Evolutionary conservation across 2,888 invertebrate species (phyloP).

Genomic region (Heliconius hortense): DNA sequence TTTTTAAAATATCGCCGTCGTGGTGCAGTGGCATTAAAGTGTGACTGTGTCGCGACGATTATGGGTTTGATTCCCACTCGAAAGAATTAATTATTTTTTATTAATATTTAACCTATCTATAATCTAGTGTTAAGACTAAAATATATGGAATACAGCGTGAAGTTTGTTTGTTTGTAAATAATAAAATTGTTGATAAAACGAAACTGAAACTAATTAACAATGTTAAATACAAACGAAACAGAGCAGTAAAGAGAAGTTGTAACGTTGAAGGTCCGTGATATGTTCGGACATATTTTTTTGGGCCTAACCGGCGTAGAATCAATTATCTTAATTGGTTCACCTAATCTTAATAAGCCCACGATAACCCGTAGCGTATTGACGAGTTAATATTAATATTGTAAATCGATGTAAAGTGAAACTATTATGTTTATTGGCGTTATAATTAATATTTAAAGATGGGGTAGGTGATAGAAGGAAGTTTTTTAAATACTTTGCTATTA

Average conservation of each 20-base stretch:
- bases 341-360: slow-evolving; percentile 69
- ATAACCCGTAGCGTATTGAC: slow-evolving; percentile 58
- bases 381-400: slow-evolving; percentile 56
- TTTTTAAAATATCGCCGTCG: not conserved
- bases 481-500: not conserved
- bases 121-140: too few relatives aligned
- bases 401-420: slow-evolving; percentile 36
- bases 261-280: slow-evolving; percentile 34
- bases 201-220: not conserved
- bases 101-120: too few relatives aligned
- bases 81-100: not conserved
- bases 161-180: not conserved
- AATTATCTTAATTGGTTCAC: slow-evolving; percentile 78
- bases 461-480: not conserved
- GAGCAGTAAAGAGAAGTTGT: slow-evolving; percentile 9
- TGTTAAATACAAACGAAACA: slow-evolving; percentile 1
- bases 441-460: not conserved
- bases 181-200: not conserved
- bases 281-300: slow-evolving; percentile 57
- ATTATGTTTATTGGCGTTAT: slow-evolving; percentile 25
- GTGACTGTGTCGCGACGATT: not conserved
- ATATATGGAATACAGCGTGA: too few relatives aligned
- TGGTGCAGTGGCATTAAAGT: not conserved
- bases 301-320: slow-evolving; percentile 67
- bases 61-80: not conserved